Percentiles rank a stretch among this genome's conserved stretches.
Evolutionary conservation across 2,797 vertebrate species (phyloP).

Genomic region (Carduelis carduelis): DNA sequence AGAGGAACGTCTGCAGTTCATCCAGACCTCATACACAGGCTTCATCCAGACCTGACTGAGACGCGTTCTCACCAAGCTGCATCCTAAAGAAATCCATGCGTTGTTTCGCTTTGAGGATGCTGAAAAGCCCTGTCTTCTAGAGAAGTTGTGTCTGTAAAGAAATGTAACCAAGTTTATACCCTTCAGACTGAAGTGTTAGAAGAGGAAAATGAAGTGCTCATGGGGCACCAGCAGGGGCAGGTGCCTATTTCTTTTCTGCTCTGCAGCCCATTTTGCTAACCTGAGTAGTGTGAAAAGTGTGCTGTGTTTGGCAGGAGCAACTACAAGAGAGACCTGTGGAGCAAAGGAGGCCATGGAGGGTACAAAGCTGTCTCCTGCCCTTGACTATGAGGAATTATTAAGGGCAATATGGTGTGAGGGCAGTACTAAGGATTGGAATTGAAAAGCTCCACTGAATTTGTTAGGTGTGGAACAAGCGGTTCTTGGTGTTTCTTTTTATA

Average conservation of each 20-base stretch:
- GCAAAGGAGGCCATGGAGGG: not conserved
- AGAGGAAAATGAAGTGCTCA: accelerated
- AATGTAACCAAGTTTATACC: not conserved
- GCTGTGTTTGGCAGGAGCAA: not conserved
- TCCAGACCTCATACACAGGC: accelerated
- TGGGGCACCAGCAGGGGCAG: not conserved
- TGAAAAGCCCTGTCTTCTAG: not conserved
- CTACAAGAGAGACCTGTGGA: not conserved
- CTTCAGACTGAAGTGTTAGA: not conserved
- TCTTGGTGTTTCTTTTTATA: not conserved
- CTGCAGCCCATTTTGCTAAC: not conserved
- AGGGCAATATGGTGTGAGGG: not conserved
- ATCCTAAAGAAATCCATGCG: not conserved
- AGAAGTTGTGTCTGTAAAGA: not conserved
- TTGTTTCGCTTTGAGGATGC: not conserved
- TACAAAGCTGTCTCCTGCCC: not conserved
- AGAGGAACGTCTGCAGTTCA: accelerated
- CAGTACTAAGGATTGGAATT: not conserved
- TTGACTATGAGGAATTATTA: not conserved
- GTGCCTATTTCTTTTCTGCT: not conserved
- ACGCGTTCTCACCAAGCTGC: not conserved
- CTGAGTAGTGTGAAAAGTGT: not conserved
- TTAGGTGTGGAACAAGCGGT: not conserved
- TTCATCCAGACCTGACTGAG: not conserved
- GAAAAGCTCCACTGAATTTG: not conserved